These are phyloP conservation scores for Syrrhaptes paradoxus DNA, from an alignment of 2,113 vertebrate species.

Conservation along the genomic window DNA sequence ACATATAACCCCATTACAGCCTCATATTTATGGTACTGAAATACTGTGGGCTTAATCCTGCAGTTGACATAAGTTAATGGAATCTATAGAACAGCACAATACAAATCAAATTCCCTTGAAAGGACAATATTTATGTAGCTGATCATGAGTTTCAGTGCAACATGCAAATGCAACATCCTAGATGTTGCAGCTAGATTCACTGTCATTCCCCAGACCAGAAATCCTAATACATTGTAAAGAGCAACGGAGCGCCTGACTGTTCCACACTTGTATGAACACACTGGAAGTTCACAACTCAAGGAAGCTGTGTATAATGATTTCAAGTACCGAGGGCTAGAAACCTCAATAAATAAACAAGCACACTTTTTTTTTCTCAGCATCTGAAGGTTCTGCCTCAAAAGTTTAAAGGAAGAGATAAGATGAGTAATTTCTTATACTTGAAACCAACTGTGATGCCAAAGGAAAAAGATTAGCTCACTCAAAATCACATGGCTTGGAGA, in stretches of 20 bases:
- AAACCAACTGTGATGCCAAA: neutral
- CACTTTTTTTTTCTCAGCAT: neutral
- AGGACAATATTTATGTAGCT: neutral
- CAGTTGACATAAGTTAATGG: neutral
- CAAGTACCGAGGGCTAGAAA: neutral
- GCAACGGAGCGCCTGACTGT: neutral
- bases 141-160: neutral
- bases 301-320: neutral
- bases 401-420: neutral
- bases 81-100: neutral
- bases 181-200: neutral
- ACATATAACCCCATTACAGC: neutral
- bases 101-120: neutral
- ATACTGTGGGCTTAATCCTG: neutral
- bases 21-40: neutral
- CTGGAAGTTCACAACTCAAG: neutral
- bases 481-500: neutral
- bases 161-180: neutral
- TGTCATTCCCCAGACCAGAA: neutral
- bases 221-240: neutral
- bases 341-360: neutral
- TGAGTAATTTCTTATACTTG: neutral
- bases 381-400: neutral
- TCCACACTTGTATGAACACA: neutral
- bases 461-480: neutral